Evolutionary conservation across 2,888 invertebrate species (phyloP).

Genomic region (Lumbricus terrestris): DNA sequence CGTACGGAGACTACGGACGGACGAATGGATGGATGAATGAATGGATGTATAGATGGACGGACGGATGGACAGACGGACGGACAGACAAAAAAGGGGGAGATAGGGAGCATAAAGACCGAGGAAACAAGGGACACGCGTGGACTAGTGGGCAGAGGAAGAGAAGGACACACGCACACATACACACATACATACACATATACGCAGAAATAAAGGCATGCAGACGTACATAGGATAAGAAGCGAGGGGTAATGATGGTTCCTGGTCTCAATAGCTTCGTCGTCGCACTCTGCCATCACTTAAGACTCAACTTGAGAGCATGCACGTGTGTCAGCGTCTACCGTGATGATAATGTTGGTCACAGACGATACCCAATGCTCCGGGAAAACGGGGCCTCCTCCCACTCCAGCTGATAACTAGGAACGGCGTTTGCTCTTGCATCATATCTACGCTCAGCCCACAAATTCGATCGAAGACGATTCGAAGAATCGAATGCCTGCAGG

Average conservation of each 20-base stretch:
- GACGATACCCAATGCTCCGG: neutral
- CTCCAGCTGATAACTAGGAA: neutral
- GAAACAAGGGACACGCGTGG: no score
- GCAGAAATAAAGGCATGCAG: neutral
- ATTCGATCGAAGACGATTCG: neutral
- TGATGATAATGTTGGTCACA: neutral
- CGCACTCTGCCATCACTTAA: neutral
- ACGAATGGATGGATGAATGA: no score
- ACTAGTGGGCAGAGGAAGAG: no score
- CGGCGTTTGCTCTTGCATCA: neutral
- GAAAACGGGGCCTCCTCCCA: neutral
- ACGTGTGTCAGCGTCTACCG: neutral
- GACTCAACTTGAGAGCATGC: neutral
- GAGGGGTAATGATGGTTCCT: neutral
- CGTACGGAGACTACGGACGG: no score
- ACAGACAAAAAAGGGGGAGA: constrained; percentile 16
- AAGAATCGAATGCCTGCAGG: no score
- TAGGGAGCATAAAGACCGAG: neutral
- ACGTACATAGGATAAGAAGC: neutral
- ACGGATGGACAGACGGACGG: neutral
- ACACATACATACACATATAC: neutral
- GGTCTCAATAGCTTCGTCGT: neutral
- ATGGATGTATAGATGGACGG: no score
- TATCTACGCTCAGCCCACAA: neutral
- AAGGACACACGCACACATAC: no score